These are phyloP conservation scores for Tachysurus fulvidraco DNA, from an alignment of 2,113 vertebrate species.

Conservation along the genomic window DNA sequence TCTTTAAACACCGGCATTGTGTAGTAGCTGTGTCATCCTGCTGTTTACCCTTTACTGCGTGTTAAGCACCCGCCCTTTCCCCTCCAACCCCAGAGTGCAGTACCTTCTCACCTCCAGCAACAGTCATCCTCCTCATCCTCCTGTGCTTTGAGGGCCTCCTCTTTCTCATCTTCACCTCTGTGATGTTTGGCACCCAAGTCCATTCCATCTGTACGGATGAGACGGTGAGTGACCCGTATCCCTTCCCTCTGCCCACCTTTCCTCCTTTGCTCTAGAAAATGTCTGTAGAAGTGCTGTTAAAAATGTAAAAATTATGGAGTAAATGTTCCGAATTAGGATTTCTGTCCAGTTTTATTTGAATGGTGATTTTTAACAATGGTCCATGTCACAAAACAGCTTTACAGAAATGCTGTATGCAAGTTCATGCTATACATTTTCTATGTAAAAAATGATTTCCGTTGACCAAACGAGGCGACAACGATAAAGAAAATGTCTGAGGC, in stretches of 20 bases:
- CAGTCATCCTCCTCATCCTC: constrained; percentile 96
- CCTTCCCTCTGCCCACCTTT: constrained; percentile 6
- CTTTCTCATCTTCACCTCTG: constrained; percentile 98
- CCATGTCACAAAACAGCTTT: too few species aligned
- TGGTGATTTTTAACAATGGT: too few species aligned
- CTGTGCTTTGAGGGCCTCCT: constrained; percentile 96
- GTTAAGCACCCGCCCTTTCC: constrained; percentile 54
- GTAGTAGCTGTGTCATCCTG: neutral
- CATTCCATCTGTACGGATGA: constrained; percentile 99
- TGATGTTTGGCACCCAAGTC: constrained; percentile 99
- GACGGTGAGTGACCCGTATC: constrained; percentile 81
- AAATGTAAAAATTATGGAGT: neutral
- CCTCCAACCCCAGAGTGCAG: constrained; percentile 87
- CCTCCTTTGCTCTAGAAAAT: constrained; percentile 1
- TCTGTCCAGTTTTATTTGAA: too few species aligned
- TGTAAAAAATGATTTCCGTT: too few species aligned
- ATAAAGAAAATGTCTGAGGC: too few species aligned
- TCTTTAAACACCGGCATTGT: neutral
- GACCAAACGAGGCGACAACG: too few species aligned
- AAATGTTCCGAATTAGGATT: neutral
- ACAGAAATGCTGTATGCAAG: too few species aligned
- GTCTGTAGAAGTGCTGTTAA: neutral
- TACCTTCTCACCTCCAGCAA: constrained; percentile 93
- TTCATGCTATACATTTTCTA: too few species aligned
- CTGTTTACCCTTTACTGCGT: constrained; percentile 20